A percentile compares a stretch with the other conserved stretches of the same genome.
phyloP scores from a whole-genome alignment of 2,113 vertebrate genomes.

The Promerops cafer region DNA sequence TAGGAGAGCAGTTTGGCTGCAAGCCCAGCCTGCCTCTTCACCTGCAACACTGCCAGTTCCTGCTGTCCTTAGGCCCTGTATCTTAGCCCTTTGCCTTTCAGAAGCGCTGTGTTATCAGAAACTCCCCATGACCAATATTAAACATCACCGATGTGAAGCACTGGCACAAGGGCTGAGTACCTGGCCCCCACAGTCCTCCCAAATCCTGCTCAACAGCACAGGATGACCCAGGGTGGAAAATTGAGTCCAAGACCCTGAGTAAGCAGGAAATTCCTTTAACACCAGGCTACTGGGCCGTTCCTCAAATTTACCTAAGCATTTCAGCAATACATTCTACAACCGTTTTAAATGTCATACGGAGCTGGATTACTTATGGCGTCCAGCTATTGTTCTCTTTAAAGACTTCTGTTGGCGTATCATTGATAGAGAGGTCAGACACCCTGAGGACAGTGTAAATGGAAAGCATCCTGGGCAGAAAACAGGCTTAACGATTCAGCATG shows the following conservation, averaged over 20 bases:
- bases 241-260: accelerated
- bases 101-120: background rate
- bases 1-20: background rate
- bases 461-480: background rate
- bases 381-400: background rate
- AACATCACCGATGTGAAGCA: background rate
- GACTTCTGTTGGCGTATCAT: background rate
- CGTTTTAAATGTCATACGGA: accelerated
- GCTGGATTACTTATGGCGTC: background rate
- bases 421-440: background rate
- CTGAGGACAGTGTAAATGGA: background rate
- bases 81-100: background rate
- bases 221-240: background rate
- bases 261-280: background rate
- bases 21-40: background rate
- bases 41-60: background rate
- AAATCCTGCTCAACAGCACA: background rate
- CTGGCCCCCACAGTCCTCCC: background rate
- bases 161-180: background rate
- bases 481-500: accelerated
- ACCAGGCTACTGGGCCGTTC: background rate
- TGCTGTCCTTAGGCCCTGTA: background rate
- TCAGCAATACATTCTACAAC: background rate
- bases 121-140: background rate
- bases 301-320: background rate